These are phyloP conservation scores for Ophthalmolycus amberensis DNA, from an alignment of 2,113 vertebrate species.

Conservation along the genomic window DNA sequence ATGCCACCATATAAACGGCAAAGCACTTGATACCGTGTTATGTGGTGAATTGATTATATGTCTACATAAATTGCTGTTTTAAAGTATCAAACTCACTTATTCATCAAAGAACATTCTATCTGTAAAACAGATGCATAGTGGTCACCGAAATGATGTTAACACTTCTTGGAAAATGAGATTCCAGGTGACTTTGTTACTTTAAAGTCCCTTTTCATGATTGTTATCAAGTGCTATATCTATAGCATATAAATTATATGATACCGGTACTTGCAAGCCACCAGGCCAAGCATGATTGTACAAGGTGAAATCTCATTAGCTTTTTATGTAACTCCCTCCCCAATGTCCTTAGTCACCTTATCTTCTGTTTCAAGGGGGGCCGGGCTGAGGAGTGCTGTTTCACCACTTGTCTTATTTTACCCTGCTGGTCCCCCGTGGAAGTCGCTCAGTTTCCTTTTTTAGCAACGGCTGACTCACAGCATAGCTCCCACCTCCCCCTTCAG, in stretches of 20 bases:
- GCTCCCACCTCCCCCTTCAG: slow-evolving; percentile 6
- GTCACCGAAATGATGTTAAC: background rate
- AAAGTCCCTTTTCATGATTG: slow-evolving; percentile 5
- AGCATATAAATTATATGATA: background rate
- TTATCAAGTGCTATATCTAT: slow-evolving; percentile 10
- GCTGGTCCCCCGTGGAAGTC: slow-evolving; percentile 57
- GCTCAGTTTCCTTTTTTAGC: slow-evolving; percentile 78
- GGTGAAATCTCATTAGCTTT: slow-evolving; percentile 38
- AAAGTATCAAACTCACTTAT: background rate
- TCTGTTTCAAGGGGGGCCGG: slow-evolving; percentile 38
- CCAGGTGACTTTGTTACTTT: background rate
- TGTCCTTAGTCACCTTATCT: slow-evolving; percentile 53
- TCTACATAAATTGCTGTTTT: slow-evolving; percentile 3
- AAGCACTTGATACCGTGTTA: slow-evolving; percentile 33
- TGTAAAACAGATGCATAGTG: background rate
- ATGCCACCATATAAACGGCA: background rate
- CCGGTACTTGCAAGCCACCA: background rate
- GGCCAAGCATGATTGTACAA: slow-evolving; percentile 21
- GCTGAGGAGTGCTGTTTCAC: slow-evolving; percentile 71
- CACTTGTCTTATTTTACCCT: slow-evolving; percentile 69
- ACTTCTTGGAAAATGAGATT: background rate
- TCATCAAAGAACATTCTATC: slow-evolving; percentile 8
- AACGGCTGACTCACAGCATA: slow-evolving; percentile 75
- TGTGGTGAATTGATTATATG: slow-evolving; percentile 20
- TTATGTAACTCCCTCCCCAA: slow-evolving; percentile 26